Evolutionary conservation across 2,888 invertebrate genomes (phyloP).

Genomic region (Pyrrhia umbra): DNA sequence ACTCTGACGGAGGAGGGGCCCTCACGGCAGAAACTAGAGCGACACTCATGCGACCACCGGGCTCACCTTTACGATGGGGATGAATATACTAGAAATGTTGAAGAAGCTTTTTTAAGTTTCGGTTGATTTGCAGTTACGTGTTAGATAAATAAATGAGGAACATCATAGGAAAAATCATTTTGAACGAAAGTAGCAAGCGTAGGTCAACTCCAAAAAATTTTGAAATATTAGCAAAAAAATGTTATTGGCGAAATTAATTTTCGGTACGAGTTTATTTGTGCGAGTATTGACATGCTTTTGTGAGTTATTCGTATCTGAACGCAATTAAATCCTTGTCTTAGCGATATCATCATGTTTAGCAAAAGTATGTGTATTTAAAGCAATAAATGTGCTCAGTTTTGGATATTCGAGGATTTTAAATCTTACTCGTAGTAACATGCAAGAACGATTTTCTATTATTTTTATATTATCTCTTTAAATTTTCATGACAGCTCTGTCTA

Average conservation of each 20-base stretch:
- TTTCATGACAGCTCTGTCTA: constrained; percentile 4
- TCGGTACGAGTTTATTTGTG: constrained; percentile 13
- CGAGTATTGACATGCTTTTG: constrained; percentile 19
- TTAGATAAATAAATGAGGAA: constrained; percentile 50
- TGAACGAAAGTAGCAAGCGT: constrained; percentile 25
- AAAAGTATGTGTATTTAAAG: constrained; percentile 56
- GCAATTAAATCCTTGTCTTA: constrained; percentile 40
- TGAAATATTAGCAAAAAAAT: constrained; percentile 23
- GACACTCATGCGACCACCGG: constrained; percentile 83
- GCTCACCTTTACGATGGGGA: constrained; percentile 87
- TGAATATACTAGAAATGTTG: constrained; percentile 64
- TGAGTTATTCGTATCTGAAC: constrained; percentile 12
- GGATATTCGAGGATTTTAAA: constrained; percentile 22
- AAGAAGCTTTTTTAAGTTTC: constrained; percentile 45
- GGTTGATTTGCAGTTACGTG: constrained; percentile 55
- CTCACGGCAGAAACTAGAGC: constrained; percentile 85
- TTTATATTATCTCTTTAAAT: background rate
- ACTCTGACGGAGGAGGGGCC: constrained; percentile 73
- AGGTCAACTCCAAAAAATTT: constrained; percentile 21
- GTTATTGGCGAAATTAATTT: background rate
- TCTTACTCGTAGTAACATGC: constrained; percentile 1
- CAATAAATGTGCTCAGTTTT: constrained; percentile 56
- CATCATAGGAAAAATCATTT: constrained; percentile 24
- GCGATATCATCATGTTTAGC: constrained; percentile 46
- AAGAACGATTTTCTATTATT: constrained; percentile 16